phyloP scores from a whole-genome alignment of 2,113 vertebrate species.

The Psammodynastes pulverulentus region DNA sequence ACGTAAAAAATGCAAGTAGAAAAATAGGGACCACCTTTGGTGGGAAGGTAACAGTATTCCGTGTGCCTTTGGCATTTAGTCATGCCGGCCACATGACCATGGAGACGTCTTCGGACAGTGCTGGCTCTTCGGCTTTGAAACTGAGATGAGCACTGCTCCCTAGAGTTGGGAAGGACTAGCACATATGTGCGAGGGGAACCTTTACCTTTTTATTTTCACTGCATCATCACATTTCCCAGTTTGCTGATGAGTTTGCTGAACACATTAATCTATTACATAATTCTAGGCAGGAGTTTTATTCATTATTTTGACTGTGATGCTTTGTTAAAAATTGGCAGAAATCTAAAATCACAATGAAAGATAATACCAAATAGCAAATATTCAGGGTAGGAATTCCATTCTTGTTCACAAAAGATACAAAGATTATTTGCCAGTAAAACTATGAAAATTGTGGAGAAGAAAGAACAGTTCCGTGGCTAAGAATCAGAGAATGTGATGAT shows the following conservation, averaged over 20 bases:
- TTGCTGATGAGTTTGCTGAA: slow-evolving; percentile 10
- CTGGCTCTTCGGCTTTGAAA: no score
- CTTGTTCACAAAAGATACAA: background rate
- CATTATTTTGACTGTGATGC: background rate
- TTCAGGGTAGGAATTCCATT: background rate
- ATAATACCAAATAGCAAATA: background rate
- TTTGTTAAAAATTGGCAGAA: background rate
- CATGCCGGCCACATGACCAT: no score
- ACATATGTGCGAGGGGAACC: no score
- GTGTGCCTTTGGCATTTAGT: no score
- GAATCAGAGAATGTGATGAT: background rate
- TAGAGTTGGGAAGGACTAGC: no score
- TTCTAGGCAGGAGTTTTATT: slow-evolving; percentile 6
- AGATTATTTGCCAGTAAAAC: background rate
- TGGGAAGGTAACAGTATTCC: no score
- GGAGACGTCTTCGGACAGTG: no score
- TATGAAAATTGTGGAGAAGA: background rate
- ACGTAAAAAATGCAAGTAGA: no score
- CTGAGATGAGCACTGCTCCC: no score
- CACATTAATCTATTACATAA: background rate
- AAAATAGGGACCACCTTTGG: no score
- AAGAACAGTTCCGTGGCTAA: background rate
- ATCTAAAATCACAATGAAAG: background rate
- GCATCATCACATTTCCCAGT: background rate
- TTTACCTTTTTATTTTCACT: no score